Evolutionary conservation across 2,113 vertebrate species (phyloP), one percentile per base, ranked within the genome.

Genomic region (Urocolius indicus): DNA sequence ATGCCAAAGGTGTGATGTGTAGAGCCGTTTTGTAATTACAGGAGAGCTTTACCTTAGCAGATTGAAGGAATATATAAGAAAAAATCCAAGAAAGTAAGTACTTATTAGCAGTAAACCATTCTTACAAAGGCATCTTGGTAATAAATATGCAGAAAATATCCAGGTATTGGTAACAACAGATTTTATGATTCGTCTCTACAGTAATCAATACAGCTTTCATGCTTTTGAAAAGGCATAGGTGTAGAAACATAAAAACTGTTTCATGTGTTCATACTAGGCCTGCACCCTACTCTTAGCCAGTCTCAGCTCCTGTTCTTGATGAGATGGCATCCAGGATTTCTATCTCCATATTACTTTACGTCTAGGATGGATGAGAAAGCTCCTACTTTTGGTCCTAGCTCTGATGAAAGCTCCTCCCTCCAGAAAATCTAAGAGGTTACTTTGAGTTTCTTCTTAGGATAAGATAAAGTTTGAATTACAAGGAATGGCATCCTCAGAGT

Each of bases 341-440:
- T 45, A 13, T n/a, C 12, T 75, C 23, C 45, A 4, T 51, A 41
- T 45, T 22, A 52, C 16, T 16, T 36, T 41, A n/a, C 0, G 3
- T 17, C 24, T 74, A 1, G 0, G 17, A 79, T 0, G 3, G 2
- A 68, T 13, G 45, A 51, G 3, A 34, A 1, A n/a, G 18, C 11
- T 12, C 6, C 9, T 57, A 36, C 11, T 30, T 88, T 55, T 57
- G 57, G 18, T 20, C 27, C 0, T 1, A 52, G 26, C 8, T 57
- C 23, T 63, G 19, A 41, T 38, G 23, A 74, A 77, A 71, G 21
- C 11, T 75, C 24, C 7, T 14, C 26, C 57, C 6, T 90, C 8
- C 49, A 52, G 10, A 45, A 68, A 69, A 87, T 6, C 20, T 51
- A 38, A 69, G 11, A 79, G 68, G 32, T 45, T 43, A 43, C 14